Conservation (phyloP, 37 sponge, comb jelly and placozoan species). For the Eunapius fragilis region DNA sequence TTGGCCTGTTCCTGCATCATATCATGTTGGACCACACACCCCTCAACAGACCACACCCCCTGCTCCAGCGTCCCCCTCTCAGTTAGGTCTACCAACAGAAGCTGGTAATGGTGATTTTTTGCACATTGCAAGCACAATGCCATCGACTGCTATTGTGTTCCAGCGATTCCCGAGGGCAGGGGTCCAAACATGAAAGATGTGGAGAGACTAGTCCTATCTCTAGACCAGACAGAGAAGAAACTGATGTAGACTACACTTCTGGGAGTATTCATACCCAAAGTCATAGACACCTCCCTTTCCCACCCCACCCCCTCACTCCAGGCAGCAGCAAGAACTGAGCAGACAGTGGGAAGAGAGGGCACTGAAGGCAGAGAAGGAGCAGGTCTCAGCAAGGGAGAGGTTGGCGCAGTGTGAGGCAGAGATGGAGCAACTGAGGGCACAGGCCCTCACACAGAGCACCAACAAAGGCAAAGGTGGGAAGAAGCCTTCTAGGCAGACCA, state of each 20-base stretch:
- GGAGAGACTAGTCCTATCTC: slow-evolving; percentile 25
- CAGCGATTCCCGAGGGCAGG: slow-evolving; percentile 59
- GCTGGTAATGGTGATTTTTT: slow-evolving; percentile 13
- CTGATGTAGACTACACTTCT: slow-evolving; percentile 29
- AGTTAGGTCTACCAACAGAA: slow-evolving; percentile 50
- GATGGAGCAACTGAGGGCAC: slow-evolving; percentile 12
- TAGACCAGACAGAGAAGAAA: slow-evolving; percentile 32
- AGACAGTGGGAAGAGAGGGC: slow-evolving; percentile 14
- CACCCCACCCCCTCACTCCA: neutral
- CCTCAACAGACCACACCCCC: slow-evolving; percentile 12
- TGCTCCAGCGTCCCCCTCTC: slow-evolving; percentile 2
- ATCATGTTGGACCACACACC: neutral
- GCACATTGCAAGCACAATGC: neutral
- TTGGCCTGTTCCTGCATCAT: neutral
- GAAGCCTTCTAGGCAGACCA: neutral
- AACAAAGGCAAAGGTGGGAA: neutral
- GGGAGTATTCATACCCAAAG: neutral
- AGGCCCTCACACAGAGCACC: neutral
- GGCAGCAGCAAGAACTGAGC: slow-evolving; percentile 41
- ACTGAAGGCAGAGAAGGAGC: slow-evolving; percentile 19
- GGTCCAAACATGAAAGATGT: slow-evolving; percentile 21
- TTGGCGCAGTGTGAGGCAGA: slow-evolving; percentile 17
- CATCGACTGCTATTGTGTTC: neutral
- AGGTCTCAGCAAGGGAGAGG: slow-evolving; percentile 17
- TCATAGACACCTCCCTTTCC: neutral